Evolutionary conservation across 2,797 vertebrate genomes (phyloP), one percentile per base, ranked within the genome.

Genomic region (Rhinatrema bivittatum): DNA sequence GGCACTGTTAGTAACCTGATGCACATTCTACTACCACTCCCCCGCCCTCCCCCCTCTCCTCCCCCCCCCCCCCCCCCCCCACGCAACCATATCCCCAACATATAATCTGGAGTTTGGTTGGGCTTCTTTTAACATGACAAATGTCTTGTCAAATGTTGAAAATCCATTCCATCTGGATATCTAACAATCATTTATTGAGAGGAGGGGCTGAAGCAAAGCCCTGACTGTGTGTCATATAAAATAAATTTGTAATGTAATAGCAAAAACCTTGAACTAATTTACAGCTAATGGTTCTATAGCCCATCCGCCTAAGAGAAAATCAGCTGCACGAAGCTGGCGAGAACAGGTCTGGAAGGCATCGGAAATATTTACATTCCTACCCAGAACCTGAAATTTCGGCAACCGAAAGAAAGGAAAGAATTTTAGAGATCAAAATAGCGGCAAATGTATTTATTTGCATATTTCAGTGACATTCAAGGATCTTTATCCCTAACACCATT

Each of bases 221-320:
- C 35, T 10, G 5, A 39, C 12, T 10, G 20, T 8, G 32, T 17
- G 34, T 33, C 25, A 43, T 32, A 27, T 43, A 32, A 35, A 34
- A 34, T 43, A 34, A 43, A 6, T 25, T 14, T 34, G 50, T 10
- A 17, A 24, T 5, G 1, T 38, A 31, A 29, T 42, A 31, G 23
- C 48, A 38, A 16, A 60, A 61, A 50, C 49, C 32, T 29, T 33
- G 50, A 42, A 40, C 38, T 47, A 26, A 42, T 50, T 53, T 44
- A 20, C 36, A 56, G 43, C 44, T 40, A 40, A 33, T 38, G 17
- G 34, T 13, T 19, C 29, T 36, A 18, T 20, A 39, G 54, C 38
- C n/a, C 20, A 31, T 32, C 18, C n/a, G 20, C 29, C 19, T 5
- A 12, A 25, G 16, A 25, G 28, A 50, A 45, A 48, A 46, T 7